Base-by-base conservation (phyloP, 2,888 invertebrate genomes). In the Petrolisthes manimaculis region DNA sequence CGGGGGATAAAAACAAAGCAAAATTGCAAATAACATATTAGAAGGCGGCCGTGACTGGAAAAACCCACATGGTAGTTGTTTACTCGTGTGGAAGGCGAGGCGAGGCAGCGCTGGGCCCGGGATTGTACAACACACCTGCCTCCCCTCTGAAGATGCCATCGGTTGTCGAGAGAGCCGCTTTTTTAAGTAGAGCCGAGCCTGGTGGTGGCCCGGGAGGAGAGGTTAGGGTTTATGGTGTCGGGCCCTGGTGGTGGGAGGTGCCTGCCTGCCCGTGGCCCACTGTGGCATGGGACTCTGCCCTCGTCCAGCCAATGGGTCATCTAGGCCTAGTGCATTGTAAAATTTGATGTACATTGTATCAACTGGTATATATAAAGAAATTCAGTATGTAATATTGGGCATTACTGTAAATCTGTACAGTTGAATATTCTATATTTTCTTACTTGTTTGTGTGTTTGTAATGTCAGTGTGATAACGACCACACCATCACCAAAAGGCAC, bases 401-500 rank as follows among this genome's bases (percentile, higher is more conserved):
- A 90, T 86, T 90, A 89, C 84, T 88, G 88, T 88, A 90, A 90
- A 90, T 90, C 90, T 90, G 90, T 90, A 90, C 89, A 90, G 90
- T 85, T 88, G 89, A 90, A 90, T 88, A 90, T 89, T 89, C 86
- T 90, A 90, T 90, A 90, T 90, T 90, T 90, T 90, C 90, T 86
- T 90, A 90, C 89, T 90, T 90, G 90, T 90, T 89, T 90, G 87
- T 90, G 90, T 90, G 89, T 88, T 89, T 90, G 89, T 89, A 89
- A 85, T 89, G 84, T 87, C 86, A 83, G 82, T 90, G 89, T 90
- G 77, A 86, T 88, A 86, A 86, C 77, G 79, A 88, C 71, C 84
- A 89, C 82, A 86, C 79, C 83, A 89, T 75, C 86, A 89, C 77
- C 67, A 53, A 88, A 83, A 53, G 82, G 85, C 89, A 82, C 77